Evolutionary conservation across 2,888 invertebrate genomes (phyloP).

Genomic region (Tetramorium bicarinatum): DNA sequence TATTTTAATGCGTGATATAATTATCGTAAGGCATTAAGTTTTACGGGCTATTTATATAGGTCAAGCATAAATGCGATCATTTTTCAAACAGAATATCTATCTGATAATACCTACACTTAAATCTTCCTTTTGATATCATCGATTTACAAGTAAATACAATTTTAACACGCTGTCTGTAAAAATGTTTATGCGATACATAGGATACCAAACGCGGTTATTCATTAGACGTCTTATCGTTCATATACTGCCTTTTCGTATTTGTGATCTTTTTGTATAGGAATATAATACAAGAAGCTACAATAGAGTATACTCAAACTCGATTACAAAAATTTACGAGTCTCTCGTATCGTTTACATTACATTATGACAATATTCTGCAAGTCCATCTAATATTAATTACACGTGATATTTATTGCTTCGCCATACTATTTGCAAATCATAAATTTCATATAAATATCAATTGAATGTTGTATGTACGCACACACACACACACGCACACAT

Average conservation of each 20-base stretch:
- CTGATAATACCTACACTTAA: slow-evolving; percentile 37
- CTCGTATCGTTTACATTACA: slow-evolving; percentile 27
- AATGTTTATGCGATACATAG: slow-evolving; percentile 17
- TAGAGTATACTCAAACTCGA: slow-evolving; percentile 23
- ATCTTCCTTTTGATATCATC: slow-evolving; percentile 25
- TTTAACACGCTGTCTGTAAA: slow-evolving; percentile 37
- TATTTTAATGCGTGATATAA: slow-evolving; percentile 52
- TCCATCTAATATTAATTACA: slow-evolving; percentile 24
- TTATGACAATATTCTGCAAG: slow-evolving; percentile 35
- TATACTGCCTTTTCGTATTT: slow-evolving; percentile 33
- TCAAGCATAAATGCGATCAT: slow-evolving; percentile 50
- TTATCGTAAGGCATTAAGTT: slow-evolving; percentile 53
- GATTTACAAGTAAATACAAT: slow-evolving; percentile 48
- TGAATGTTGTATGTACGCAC: neutral
- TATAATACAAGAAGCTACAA: slow-evolving; percentile 46
- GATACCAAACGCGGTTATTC: slow-evolving; percentile 34
- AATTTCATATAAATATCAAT: slow-evolving; percentile 1
- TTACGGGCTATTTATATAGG: slow-evolving; percentile 43
- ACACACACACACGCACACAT: neutral
- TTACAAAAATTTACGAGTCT: slow-evolving; percentile 44
- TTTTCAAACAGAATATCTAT: slow-evolving; percentile 36
- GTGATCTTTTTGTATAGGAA: slow-evolving; percentile 22
- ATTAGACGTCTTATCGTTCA: slow-evolving; percentile 31
- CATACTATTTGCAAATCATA: slow-evolving; percentile 27
- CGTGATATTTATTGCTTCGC: neutral